Evolutionary conservation across 1,140 invertebrate genomes (phyloP).

Genomic region (Yoshiicerus persimilis): DNA sequence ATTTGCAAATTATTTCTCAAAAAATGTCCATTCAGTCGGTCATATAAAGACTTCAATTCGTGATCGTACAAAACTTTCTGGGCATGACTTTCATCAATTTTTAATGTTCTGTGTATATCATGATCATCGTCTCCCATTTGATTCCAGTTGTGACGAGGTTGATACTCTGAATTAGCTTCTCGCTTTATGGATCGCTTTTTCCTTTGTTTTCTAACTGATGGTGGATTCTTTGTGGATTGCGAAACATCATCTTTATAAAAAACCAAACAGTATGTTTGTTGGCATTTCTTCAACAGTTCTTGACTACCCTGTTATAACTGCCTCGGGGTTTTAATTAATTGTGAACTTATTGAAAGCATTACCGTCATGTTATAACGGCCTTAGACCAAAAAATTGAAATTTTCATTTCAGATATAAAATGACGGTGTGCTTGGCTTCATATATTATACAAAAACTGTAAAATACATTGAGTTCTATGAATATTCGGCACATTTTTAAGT

Average conservation of each 20-base stretch:
- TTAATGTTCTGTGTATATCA: not conserved
- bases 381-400: conserved; percentile 16
- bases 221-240: not conserved
- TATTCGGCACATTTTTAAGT: not conserved
- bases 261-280: conserved; percentile 17
- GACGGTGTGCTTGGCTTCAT: not conserved
- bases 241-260: not conserved
- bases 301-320: conserved; percentile 1
- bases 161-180: not conserved
- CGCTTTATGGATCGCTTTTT: not conserved
- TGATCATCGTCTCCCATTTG: not conserved
- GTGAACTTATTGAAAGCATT: not conserved
- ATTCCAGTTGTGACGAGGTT: not conserved
- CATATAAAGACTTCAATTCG: conserved; percentile 23
- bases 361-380: conserved; percentile 32
- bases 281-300: not conserved
- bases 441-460: not conserved
- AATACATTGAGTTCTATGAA: not conserved
- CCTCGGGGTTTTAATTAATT: not conserved
- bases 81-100: not conserved
- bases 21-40: conserved; percentile 22
- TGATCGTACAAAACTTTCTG: not conserved
- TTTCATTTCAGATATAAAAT: conserved; percentile 5
- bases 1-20: conserved; percentile 10
- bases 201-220: not conserved